phyloP scores from a whole-genome alignment of 2,113 vertebrate species.

The Psilopogon haemacephalus region DNA sequence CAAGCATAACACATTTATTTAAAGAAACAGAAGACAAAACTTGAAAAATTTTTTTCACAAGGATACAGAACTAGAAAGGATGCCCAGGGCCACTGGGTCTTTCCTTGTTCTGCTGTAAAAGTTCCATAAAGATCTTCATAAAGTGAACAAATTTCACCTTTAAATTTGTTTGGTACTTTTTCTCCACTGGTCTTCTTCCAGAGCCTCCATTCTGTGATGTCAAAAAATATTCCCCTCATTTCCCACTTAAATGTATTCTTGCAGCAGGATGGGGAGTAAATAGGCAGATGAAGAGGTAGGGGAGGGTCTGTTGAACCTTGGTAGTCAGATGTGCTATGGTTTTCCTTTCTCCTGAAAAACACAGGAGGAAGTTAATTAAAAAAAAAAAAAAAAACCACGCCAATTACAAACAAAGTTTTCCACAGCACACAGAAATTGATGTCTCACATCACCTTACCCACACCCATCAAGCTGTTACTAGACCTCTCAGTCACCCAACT shows the following conservation, averaged over 20 bases:
- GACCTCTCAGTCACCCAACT: rapidly evolving
- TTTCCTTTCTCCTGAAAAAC: background rate
- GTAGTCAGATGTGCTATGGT: background rate
- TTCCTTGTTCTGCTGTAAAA: background rate
- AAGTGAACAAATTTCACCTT: background rate
- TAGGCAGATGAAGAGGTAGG: background rate
- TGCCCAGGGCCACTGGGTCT: background rate
- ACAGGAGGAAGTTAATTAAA: background rate
- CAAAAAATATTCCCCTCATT: background rate
- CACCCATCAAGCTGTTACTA: background rate
- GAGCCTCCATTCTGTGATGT: background rate
- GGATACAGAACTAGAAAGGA: background rate
- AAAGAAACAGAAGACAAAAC: background rate
- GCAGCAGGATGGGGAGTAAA: background rate
- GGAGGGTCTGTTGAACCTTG: background rate
- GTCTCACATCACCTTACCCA: background rate
- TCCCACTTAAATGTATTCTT: background rate
- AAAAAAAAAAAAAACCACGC: background rate
- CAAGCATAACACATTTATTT: background rate
- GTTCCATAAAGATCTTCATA: background rate
- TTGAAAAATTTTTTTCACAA: background rate
- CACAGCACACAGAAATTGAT: background rate
- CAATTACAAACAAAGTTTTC: background rate
- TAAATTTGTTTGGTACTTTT: background rate
- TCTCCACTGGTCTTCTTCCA: background rate